These are phyloP conservation scores for Myrmecobius fasciatus DNA, from an alignment of 2,113 vertebrate species.

Conservation along the genomic window DNA sequence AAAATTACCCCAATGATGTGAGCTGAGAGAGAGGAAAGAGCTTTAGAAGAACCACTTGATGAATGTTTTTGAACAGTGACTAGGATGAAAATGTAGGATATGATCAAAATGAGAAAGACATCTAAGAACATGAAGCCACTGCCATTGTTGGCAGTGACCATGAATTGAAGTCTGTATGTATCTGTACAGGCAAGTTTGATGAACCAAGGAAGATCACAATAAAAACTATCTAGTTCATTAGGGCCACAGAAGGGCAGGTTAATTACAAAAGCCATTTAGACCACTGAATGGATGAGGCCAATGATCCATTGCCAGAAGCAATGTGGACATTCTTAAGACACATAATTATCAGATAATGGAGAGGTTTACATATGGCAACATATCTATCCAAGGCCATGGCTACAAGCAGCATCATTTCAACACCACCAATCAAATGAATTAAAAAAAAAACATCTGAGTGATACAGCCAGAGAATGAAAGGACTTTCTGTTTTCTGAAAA, in stretches of 20 bases:
- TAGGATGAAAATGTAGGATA: slow-evolving; percentile 66
- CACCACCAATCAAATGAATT: slow-evolving; percentile 50
- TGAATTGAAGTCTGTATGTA: slow-evolving; percentile 37
- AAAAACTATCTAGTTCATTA: slow-evolving; percentile 70
- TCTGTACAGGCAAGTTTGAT: slow-evolving; percentile 60
- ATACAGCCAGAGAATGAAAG: slow-evolving; percentile 1
- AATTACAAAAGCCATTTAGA: slow-evolving; percentile 40
- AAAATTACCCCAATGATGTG: slow-evolving; percentile 51
- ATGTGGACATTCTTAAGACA: neutral
- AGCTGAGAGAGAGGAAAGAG: slow-evolving; percentile 55
- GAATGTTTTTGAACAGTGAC: slow-evolving; percentile 54
- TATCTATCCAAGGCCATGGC: slow-evolving; percentile 67
- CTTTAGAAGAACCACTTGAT: slow-evolving; percentile 44
- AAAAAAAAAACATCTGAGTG: slow-evolving; percentile 43
- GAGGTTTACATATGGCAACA: slow-evolving; percentile 43
- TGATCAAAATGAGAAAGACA: slow-evolving; percentile 43
- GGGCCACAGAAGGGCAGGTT: slow-evolving; percentile 62
- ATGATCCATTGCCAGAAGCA: slow-evolving; percentile 25
- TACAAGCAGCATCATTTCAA: slow-evolving; percentile 63
- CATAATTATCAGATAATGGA: slow-evolving; percentile 1
- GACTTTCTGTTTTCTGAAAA: slow-evolving; percentile 2
- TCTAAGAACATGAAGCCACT: slow-evolving; percentile 45
- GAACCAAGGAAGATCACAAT: slow-evolving; percentile 73
- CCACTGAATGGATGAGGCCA: slow-evolving; percentile 38
- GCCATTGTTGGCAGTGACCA: slow-evolving; percentile 48